Base-by-base conservation (phyloP, 1,140 invertebrate species). In the Zaprionus ghesquierei region DNA sequence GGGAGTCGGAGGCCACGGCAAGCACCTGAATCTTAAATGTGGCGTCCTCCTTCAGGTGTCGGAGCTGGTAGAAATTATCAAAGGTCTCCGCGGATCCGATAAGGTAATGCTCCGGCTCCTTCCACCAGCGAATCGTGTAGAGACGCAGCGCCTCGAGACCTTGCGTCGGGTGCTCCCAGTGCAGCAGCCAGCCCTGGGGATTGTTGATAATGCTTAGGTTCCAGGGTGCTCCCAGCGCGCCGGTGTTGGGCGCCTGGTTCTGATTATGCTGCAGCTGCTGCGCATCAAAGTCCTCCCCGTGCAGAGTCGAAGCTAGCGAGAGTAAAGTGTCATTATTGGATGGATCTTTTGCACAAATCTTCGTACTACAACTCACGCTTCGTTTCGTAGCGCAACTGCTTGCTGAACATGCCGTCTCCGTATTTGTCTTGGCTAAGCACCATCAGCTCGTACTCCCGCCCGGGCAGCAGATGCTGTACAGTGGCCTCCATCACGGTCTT, bases 341-440 rank as follows among this genome's bases (percentile, higher is more conserved):
- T 15, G 2, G n/a, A 15, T 1, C 6, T 15, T 1, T 15, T 33
- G 10, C 6, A 15, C 15, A n/a, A 15, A 8, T 15, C 23, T 38
- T 29, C 35, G 9, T 12, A 20, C 3, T 25, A 46, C n/a, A n/a
- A n/a, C 33, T 60, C 72, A 94, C 95, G 94, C 92, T 95, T 94
- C 0, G 97, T 98, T 78, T 94, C 94, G 35, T 96, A 94, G 69
- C 94, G 94, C 12, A 98, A 93, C 5, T 96, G 94, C 92, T 97
- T 96, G 90, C 97, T 98, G 89, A 97, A 97, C 92, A 98, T 95
- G 12, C 97, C 97, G 80, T 98, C 97, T 2, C 97, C 97, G 61
- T 95, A 93, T 78, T 95, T 94, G 92, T 98, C 98, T 79, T 97
- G 95, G 69, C 97, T 96, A 22, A 98, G 93, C 29, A 98, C 96